Percentiles rank a stretch among this genome's conserved stretches.
These are phyloP conservation scores for Poecile atricapillus DNA, from an alignment of 2,113 vertebrate genomes.

Conservation along the genomic window DNA sequence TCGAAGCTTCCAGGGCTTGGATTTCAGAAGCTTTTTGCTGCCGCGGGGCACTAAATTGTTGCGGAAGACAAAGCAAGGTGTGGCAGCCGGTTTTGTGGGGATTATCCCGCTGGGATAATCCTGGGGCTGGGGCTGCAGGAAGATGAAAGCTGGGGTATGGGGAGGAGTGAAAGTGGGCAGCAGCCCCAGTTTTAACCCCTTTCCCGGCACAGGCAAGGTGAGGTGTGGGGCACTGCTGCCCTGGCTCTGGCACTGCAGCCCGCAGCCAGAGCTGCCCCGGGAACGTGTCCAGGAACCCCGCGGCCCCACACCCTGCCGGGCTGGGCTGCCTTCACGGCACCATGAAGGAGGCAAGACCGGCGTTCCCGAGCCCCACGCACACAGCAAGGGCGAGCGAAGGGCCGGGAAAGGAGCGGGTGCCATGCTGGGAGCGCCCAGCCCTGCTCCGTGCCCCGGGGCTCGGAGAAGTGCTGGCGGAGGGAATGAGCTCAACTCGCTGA, in stretches of 20 bases:
- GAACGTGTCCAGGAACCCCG: not conserved
- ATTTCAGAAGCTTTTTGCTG: slow-evolving; percentile 1
- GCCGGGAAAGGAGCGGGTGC: not conserved
- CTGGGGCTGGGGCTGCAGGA: not conserved
- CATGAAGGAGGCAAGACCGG: fast-evolving
- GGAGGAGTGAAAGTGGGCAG: not conserved
- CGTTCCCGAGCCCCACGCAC: not conserved
- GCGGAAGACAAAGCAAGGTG: slow-evolving; percentile 49
- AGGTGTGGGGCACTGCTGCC: not conserved
- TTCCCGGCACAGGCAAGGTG: not conserved
- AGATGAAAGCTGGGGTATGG: not conserved
- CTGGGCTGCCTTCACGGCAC: fast-evolving
- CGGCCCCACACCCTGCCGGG: not conserved
- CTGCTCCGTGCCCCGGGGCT: not conserved
- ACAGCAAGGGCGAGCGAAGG: fast-evolving
- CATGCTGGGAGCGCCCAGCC: not conserved
- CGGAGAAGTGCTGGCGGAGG: too few relatives aligned
- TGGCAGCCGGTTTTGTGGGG: slow-evolving; percentile 15
- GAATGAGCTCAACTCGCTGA: not conserved
- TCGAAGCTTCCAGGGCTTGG: slow-evolving; percentile 42
- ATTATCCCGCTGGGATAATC: slow-evolving; percentile 6
- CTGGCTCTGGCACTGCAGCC: not conserved
- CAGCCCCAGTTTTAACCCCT: not conserved
- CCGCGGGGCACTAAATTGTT: not conserved
- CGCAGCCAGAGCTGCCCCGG: not conserved